These are phyloP conservation scores for Ciona savignyi DNA, from an alignment of 23 tunicate species.

Conservation along the genomic window DNA sequence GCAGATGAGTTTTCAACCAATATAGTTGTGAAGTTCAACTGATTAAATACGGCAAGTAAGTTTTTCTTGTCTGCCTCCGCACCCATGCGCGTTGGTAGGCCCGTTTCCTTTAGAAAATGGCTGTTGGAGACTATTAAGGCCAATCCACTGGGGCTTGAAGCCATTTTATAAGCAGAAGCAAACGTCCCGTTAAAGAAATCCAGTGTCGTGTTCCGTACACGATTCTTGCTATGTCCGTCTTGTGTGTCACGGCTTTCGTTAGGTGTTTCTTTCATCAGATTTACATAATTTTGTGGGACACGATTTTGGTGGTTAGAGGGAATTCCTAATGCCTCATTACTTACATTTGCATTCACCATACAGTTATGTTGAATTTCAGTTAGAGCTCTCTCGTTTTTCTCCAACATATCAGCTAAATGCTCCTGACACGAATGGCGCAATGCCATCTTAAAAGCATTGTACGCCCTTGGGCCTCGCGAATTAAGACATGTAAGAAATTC, in stretches of 20 bases:
- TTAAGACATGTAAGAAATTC: conserved; percentile 29
- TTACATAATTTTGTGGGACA: background rate
- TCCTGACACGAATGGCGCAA: conserved; percentile 24
- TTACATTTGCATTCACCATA: too few species aligned
- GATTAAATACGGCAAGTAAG: conserved; percentile 13
- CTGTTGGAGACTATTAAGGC: conserved; percentile 29
- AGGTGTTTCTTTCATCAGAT: background rate
- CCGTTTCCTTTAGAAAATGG: conserved; percentile 8
- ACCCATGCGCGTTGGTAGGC: conserved; percentile 22
- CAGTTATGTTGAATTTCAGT: background rate
- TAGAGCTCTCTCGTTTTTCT: background rate
- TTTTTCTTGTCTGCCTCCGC: conserved; percentile 34
- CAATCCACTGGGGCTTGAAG: conserved; percentile 37
- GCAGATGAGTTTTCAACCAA: conserved; percentile 31
- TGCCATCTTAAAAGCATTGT: conserved; percentile 6
- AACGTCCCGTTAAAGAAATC: conserved; percentile 27
- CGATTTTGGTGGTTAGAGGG: too few species aligned
- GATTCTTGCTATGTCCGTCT: background rate
- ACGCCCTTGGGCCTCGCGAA: conserved; percentile 41
- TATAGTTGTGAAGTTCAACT: conserved; percentile 22
- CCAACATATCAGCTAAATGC: conserved; percentile 18
- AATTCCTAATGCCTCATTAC: background rate
- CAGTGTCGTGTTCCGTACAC: conserved; percentile 24
- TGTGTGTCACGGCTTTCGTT: conserved; percentile 2
- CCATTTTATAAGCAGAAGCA: conserved; percentile 35